A percentile compares a stretch with the other conserved stretches of the same genome.
Conservation (phyloP, 2,113 vertebrate species). For the Pavo muticus region DNA sequence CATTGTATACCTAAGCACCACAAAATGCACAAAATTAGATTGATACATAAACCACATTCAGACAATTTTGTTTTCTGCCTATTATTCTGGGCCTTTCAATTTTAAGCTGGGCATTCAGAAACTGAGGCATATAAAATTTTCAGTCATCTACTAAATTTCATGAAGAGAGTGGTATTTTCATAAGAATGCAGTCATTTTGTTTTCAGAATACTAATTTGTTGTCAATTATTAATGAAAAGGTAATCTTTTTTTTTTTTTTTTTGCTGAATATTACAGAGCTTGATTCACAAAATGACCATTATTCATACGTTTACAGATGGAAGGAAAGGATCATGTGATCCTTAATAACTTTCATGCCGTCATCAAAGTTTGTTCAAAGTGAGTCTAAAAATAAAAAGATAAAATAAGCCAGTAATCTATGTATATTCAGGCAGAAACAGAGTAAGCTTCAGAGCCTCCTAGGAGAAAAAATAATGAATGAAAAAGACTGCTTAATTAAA, state of each 20-base stretch:
- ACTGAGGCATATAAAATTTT: not conserved
- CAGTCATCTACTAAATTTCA: not conserved
- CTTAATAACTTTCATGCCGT: not conserved
- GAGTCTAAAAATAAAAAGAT: slow-evolving; percentile 22
- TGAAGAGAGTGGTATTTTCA: not conserved
- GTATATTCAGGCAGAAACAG: slow-evolving; percentile 2
- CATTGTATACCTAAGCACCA: not conserved
- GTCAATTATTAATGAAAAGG: not conserved
- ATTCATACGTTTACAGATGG: not conserved
- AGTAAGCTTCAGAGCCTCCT: slow-evolving; percentile 27
- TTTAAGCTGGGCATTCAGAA: not conserved
- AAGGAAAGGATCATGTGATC: not conserved
- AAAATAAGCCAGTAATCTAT: slow-evolving; percentile 32
- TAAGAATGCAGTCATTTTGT: not conserved
- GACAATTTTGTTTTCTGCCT: not conserved
- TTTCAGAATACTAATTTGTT: not conserved
- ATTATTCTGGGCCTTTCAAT: not conserved
- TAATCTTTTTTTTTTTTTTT: not conserved
- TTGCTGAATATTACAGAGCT: not conserved
- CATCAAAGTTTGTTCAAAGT: not conserved
- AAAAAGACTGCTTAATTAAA: slow-evolving; percentile 56
- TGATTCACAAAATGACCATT: not conserved
- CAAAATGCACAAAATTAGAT: not conserved
- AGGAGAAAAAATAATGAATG: slow-evolving; percentile 52
- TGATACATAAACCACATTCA: not conserved